These are phyloP conservation scores for Apus apus DNA, from an alignment of 2,113 vertebrate species.

Conservation along the genomic window DNA sequence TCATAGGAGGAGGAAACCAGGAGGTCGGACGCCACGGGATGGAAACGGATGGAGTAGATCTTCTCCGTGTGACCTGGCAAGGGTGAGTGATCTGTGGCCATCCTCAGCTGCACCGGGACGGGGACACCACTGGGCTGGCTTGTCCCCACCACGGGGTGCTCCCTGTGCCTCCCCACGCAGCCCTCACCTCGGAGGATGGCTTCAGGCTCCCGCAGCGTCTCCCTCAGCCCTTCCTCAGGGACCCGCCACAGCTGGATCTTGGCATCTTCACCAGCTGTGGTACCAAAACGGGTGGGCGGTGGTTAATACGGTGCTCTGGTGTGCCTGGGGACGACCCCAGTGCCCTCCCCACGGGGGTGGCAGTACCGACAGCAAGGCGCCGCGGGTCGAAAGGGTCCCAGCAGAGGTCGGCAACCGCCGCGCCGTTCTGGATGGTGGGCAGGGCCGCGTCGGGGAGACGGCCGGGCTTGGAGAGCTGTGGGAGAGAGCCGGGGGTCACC, in stretches of 20 bases:
- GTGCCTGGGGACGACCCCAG: background rate
- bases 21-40: constrained; percentile 85
- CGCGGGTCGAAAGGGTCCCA: constrained; percentile 91
- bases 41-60: constrained; percentile 94
- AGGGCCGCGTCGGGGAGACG: constrained; percentile 81
- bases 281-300: background rate
- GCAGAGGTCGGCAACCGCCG: constrained; percentile 83
- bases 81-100: accelerated
- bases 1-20: constrained; percentile 95
- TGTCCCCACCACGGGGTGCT: background rate
- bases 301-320: background rate
- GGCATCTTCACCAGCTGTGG: constrained; percentile 89
- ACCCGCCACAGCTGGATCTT: constrained; percentile 91
- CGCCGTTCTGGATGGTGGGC: constrained; percentile 90
- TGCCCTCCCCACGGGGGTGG: background rate
- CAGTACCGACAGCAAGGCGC: constrained; percentile 86
- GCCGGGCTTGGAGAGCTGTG: constrained; percentile 85
- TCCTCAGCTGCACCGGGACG: accelerated
- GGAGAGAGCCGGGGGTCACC: background rate
- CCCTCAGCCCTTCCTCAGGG: constrained; percentile 82
- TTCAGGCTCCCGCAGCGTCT: constrained; percentile 83
- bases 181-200: constrained; percentile 84
- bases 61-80: constrained; percentile 91
- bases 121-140: accelerated
- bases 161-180: accelerated